Percentiles rank a stretch among this genome's conserved stretches.
Conservation (phyloP, 2,888 invertebrate genomes). For the Harpagoxenus sublaevis region DNA sequence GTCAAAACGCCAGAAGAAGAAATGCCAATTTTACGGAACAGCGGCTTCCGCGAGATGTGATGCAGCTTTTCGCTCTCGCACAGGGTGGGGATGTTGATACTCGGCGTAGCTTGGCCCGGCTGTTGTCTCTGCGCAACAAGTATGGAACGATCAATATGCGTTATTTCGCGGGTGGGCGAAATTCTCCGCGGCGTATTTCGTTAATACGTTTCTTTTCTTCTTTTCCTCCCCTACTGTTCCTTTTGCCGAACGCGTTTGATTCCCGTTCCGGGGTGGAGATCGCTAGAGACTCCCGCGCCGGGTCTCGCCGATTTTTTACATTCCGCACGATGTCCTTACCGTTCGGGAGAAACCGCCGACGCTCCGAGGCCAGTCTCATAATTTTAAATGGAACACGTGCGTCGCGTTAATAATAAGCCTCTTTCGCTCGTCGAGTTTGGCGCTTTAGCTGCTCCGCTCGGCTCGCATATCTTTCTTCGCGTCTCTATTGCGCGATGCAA, state of each 20-base stretch:
- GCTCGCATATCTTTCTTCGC: not conserved
- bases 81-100: slow-evolving; percentile 52
- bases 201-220: slow-evolving; percentile 19
- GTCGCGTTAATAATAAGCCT: slow-evolving; percentile 7
- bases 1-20: not conserved
- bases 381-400: slow-evolving; percentile 43
- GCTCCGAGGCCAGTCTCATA: slow-evolving; percentile 8
- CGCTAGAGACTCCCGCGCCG: not conserved
- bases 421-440: not conserved
- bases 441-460: slow-evolving; percentile 6
- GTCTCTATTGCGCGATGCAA: not conserved
- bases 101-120: slow-evolving; percentile 58
- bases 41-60: slow-evolving; percentile 6
- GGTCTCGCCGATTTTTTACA: not conserved
- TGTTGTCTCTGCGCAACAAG: slow-evolving; percentile 84
- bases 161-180: slow-evolving; percentile 48
- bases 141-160: slow-evolving; percentile 84
- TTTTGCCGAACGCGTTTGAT: not conserved
- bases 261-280: not conserved
- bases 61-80: slow-evolving; percentile 37
- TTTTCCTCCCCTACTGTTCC: not conserved
- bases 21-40: slow-evolving; percentile 10
- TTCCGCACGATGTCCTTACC: not conserved
- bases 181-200: slow-evolving; percentile 24
- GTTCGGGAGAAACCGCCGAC: not conserved